Evolutionary conservation across 2,113 vertebrate species (phyloP).

Genomic region (Varanus komodoensis): DNA sequence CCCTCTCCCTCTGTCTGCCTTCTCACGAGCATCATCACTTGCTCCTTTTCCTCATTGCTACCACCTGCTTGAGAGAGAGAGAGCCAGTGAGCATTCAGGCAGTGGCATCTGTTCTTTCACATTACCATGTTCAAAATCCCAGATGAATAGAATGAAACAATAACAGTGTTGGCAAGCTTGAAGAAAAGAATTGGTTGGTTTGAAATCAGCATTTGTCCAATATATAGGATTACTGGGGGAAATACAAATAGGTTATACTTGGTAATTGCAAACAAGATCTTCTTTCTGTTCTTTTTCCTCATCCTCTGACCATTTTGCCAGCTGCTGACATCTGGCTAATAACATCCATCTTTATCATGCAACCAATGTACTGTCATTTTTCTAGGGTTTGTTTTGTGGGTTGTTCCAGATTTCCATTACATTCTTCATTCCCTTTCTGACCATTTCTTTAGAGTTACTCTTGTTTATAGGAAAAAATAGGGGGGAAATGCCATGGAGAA

Average conservation of each 20-base stretch:
- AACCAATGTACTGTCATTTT: constrained; percentile 46
- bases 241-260: constrained; percentile 18
- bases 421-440: constrained; percentile 33
- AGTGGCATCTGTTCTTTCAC: neutral
- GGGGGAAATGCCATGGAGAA: constrained; percentile 5
- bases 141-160: neutral
- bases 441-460: neutral
- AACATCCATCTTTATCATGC: constrained; percentile 40
- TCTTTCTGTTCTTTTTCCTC: constrained; percentile 49
- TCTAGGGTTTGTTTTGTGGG: constrained; percentile 28
- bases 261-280: constrained; percentile 33
- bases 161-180: neutral
- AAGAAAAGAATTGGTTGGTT: neutral
- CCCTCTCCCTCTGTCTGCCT: too few species aligned
- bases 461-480: constrained; percentile 31
- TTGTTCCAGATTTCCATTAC: constrained; percentile 38
- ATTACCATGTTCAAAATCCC: neutral
- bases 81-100: too few species aligned
- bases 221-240: neutral
- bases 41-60: neutral
- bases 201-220: neutral
- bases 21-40: neutral
- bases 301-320: constrained; percentile 57
- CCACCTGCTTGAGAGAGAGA: too few species aligned
- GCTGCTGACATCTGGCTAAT: constrained; percentile 38